A percentile compares a stretch with the other conserved stretches of the same genome.
These are phyloP conservation scores for Barnardius zonarius DNA, from an alignment of 2,113 vertebrate species.

Conservation along the genomic window DNA sequence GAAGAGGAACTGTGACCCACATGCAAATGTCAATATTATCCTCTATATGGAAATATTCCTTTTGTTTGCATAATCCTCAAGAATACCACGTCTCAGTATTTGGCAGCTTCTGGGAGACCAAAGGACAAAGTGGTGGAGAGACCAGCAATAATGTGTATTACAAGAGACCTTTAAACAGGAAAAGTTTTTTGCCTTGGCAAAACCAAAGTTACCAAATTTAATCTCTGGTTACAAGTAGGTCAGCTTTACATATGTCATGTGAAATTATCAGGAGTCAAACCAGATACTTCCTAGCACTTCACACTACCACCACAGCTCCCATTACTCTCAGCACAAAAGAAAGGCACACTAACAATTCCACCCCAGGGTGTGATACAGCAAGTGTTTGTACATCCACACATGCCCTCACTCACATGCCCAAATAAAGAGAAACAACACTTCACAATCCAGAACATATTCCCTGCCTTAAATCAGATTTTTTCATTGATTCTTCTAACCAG, in stretches of 20 bases:
- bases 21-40: neutral
- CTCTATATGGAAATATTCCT: neutral
- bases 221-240: neutral
- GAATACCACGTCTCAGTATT: neutral
- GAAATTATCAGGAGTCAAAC: neutral
- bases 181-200: neutral
- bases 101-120: neutral
- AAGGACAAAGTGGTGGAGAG: neutral
- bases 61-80: neutral
- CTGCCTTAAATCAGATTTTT: neutral
- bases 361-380: fast-evolving
- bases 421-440: neutral
- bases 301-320: neutral
- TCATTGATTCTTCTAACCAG: neutral
- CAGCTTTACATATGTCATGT: neutral
- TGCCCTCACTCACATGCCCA: fast-evolving
- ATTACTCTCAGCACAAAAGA: neutral
- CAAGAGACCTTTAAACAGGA: neutral
- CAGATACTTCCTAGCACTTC: neutral
- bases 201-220: neutral
- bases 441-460: neutral
- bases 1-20: neutral
- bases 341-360: neutral
- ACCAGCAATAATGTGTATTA: neutral
- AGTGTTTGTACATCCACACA: neutral